Conservation (phyloP, 2,888 invertebrate genomes). For the Drosophila falleni region DNA sequence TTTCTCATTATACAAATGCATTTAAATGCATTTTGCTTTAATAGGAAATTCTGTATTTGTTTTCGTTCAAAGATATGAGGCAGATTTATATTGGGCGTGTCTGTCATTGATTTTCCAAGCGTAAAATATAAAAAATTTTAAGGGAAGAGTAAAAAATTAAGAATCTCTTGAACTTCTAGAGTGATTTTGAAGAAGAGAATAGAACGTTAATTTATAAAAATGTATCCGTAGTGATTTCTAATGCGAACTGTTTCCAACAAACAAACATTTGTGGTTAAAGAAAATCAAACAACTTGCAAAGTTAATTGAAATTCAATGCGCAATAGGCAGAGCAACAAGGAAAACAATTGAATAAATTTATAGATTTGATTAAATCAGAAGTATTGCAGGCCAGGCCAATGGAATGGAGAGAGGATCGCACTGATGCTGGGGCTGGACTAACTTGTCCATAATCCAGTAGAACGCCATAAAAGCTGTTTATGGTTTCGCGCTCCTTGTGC, state of each 20-base stretch:
- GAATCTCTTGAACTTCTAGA: too few relatives aligned
- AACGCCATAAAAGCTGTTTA: constrained; percentile 84
- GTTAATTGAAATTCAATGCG: constrained; percentile 59
- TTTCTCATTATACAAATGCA: constrained; percentile 50
- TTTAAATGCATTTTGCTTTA: constrained; percentile 58
- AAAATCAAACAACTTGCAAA: constrained; percentile 16
- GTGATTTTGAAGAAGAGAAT: too few relatives aligned
- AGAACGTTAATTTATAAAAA: too few relatives aligned
- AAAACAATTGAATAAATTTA: constrained; percentile 75
- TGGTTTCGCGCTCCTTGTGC: constrained; percentile 84
- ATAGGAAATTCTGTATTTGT: constrained; percentile 48
- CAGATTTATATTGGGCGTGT: constrained; percentile 32
- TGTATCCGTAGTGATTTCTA: too few relatives aligned
- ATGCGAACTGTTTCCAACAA: too few relatives aligned
- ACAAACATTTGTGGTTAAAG: constrained; percentile 12
- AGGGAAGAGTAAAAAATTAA: not conserved
- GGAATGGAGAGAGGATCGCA: not conserved
- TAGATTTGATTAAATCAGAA: constrained; percentile 71
- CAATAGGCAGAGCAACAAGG: constrained; percentile 10
- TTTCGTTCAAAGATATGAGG: constrained; percentile 11
- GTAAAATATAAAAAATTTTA: not conserved
- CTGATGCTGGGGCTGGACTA: constrained; percentile 28
- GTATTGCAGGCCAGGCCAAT: constrained; percentile 31
- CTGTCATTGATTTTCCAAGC: constrained; percentile 25
- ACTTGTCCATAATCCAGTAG: constrained; percentile 81